Evolutionary conservation across 2,113 vertebrate species (phyloP).

Genomic region (Gobius niger): DNA sequence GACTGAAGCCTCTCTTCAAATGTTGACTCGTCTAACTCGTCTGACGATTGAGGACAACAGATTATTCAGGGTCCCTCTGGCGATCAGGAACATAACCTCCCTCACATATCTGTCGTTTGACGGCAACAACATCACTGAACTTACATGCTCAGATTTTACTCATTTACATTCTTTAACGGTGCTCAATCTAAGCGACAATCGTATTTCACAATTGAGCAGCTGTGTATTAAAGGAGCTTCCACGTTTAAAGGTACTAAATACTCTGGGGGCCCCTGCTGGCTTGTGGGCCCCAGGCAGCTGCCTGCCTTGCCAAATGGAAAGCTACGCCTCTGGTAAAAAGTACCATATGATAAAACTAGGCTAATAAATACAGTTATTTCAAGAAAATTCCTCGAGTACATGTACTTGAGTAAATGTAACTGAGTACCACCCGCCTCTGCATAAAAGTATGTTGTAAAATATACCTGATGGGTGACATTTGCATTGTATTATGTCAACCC

Average conservation of each 20-base stretch:
- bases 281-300: no score
- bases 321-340: no score
- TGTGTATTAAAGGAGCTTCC: conserved; percentile 44
- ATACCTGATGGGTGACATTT: no score
- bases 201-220: conserved; percentile 29
- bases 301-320: no score
- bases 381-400: no score
- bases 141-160: conserved; percentile 50
- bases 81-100: conserved; percentile 22
- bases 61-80: conserved; percentile 22
- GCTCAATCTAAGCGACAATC: conserved; percentile 49
- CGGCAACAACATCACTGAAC: conserved; percentile 40
- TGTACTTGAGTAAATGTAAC: no score
- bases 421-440: no score
- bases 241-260: conserved; percentile 30
- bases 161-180: conserved; percentile 34
- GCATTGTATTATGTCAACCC: no score
- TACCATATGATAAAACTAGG: no score
- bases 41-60: conserved; percentile 42
- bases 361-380: no score
- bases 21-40: conserved; percentile 17
- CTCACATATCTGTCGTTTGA: conserved; percentile 54
- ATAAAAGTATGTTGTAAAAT: no score
- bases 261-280: no score
- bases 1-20: conserved; percentile 13